Base-by-base conservation (phyloP, 2,888 invertebrate genomes). In the Ecliptopera silaceata region DNA sequence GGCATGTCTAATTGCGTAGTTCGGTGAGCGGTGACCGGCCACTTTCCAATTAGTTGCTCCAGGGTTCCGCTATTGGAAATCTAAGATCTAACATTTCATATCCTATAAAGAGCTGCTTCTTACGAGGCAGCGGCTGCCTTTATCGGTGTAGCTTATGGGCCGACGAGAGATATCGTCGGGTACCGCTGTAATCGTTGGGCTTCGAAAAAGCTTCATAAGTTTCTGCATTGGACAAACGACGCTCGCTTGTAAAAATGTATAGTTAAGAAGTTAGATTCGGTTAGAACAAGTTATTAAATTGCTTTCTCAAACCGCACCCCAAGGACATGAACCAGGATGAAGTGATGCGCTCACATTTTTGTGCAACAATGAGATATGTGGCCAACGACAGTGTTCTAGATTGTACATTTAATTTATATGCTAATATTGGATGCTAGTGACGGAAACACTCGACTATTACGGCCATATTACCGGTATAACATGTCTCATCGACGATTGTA, bases 361-460 rank as follows among this genome's bases (percentile, higher is more conserved):
- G 48, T 38, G 43, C 43, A 32, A 32, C 22, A 26, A 39, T 45
- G 12, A 38, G 43, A 49, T 17, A 44, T 29, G 11, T 43, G 22
- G 20, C 17, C 5, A 31, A 12, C 4, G 18, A 41, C 39, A 36
- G 8, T 58, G 57, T 58, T 44, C 48, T 55, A 61, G 60, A 61
- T 63, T 61, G 60, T 65, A 67, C 70, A 60, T 69, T 69, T 71
- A 72, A 75, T 74, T 72, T 69, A 67, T 69, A 71, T 72, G 70
- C 58, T 66, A 69, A 72, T 72, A 65, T 65, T 70, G 68, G 71
- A 75, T 77, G 77, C 72, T 77, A 71, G 74, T 74, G 75, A 74
- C 78, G 82, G 82, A 84, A 82, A 86, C 77, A 80, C 71, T 80
- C 75, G 77, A 72, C 67, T 66, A 77, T 76, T 80, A 79, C 75